These are phyloP conservation scores for Drosophila helvetica DNA, from an alignment of 2,888 invertebrate species.

Conservation along the genomic window DNA sequence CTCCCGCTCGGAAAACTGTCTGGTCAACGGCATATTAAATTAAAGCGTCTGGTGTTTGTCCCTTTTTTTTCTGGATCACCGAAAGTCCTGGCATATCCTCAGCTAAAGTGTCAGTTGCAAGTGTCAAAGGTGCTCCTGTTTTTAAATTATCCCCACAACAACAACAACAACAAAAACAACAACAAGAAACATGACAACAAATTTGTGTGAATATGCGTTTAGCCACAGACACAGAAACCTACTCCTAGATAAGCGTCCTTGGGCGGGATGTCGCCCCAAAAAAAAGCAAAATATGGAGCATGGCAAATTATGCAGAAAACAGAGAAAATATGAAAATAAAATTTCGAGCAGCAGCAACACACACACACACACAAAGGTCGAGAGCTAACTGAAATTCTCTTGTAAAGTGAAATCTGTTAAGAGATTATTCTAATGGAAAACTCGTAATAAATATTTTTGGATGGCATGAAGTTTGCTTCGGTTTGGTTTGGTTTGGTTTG, in stretches of 20 bases:
- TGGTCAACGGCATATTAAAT: slow-evolving; percentile 78
- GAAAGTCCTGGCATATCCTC: slow-evolving; percentile 17
- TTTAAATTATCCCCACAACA: slow-evolving; percentile 69
- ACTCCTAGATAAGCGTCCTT: slow-evolving; percentile 58
- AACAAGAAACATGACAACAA: slow-evolving; percentile 64
- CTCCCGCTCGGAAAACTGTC: slow-evolving; percentile 21
- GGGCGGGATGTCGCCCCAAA: too few species aligned
- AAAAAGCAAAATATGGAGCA: slow-evolving; percentile 38
- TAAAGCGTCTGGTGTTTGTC: slow-evolving; percentile 71
- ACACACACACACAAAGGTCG: slow-evolving; percentile 25
- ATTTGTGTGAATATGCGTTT: slow-evolving; percentile 76
- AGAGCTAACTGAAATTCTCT: slow-evolving; percentile 20
- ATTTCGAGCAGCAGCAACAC: slow-evolving; percentile 22
- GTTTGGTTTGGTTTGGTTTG: neutral
- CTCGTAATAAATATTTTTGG: slow-evolving; percentile 34
- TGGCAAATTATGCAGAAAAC: slow-evolving; percentile 72
- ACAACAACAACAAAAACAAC: slow-evolving; percentile 51
- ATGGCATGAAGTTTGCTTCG: neutral
- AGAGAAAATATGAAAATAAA: slow-evolving; percentile 59
- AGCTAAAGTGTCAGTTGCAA: slow-evolving; percentile 75
- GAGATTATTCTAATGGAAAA: slow-evolving; percentile 48
- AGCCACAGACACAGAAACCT: slow-evolving; percentile 56
- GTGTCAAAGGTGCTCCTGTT: slow-evolving; percentile 78
- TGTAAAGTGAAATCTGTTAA: slow-evolving; percentile 52
- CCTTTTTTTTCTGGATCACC: slow-evolving; percentile 31